Conservation (phyloP, 2,113 vertebrate species). For the Paramisgurnus dabryanus region DNA sequence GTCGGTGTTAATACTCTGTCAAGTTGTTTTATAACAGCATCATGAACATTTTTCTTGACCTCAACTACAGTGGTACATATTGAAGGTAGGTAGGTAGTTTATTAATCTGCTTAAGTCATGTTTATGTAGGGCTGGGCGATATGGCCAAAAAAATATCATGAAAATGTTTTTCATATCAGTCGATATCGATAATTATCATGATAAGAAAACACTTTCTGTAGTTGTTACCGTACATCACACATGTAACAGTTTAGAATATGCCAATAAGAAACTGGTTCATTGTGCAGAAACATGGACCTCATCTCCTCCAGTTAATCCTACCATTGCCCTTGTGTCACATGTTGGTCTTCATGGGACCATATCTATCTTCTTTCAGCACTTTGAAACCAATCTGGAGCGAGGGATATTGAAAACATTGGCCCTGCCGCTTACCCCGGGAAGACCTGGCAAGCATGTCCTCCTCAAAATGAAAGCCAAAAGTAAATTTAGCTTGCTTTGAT, state of each 20-base stretch:
- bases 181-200: too few relatives aligned
- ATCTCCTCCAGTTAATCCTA: constrained; percentile 46
- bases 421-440: constrained; percentile 16
- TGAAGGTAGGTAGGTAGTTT: too few relatives aligned
- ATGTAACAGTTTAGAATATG: constrained; percentile 10
- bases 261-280: constrained; percentile 40
- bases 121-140: too few relatives aligned
- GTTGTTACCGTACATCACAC: background rate
- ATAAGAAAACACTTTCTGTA: background rate
- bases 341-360: constrained; percentile 22
- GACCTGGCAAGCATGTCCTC: constrained; percentile 46
- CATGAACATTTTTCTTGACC: too few relatives aligned
- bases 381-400: constrained; percentile 30
- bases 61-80: too few relatives aligned
- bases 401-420: constrained; percentile 48
- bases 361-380: constrained; percentile 39
- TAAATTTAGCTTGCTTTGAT: constrained; percentile 58
- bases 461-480: constrained; percentile 45
- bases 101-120: too few relatives aligned
- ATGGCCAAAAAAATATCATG: too few relatives aligned
- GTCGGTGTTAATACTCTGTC: background rate
- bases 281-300: constrained; percentile 17
- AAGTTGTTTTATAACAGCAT: background rate
- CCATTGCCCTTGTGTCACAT: constrained; percentile 40
- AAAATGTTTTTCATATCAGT: too few relatives aligned